A percentile compares a stretch with the other conserved stretches of the same genome.
phyloP scores from a whole-genome alignment of 2,888 invertebrate species.

The Nineta flava region DNA sequence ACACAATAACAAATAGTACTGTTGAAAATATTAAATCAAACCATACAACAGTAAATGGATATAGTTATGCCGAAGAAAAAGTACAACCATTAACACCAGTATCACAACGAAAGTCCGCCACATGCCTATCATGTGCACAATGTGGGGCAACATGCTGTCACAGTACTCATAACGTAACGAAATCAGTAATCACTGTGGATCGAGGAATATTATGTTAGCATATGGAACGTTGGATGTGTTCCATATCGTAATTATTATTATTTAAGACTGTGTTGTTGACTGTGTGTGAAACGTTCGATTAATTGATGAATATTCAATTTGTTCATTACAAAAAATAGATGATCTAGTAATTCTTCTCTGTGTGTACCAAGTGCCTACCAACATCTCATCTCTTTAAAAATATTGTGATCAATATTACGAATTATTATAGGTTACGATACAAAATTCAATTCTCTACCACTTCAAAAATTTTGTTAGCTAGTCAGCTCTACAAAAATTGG shows the following conservation, averaged over 20 bases:
- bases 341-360: neutral
- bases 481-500: neutral
- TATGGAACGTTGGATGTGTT: conserved; percentile 9
- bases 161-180: conserved; percentile 26
- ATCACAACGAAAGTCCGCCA: conserved; percentile 16
- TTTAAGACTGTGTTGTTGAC: conserved; percentile 16
- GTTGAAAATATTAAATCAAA: neutral
- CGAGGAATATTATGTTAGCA: conserved; percentile 33
- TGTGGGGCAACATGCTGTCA: conserved; percentile 29
- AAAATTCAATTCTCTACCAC: no score
- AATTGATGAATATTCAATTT: no score
- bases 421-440: no score
- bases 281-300: neutral
- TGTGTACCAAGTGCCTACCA: neutral
- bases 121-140: conserved; percentile 27
- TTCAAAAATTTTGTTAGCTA: neutral
- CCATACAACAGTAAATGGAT: neutral
- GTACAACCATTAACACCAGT: conserved; percentile 7
- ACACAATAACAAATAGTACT: neutral
- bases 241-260: conserved; percentile 1
- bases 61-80: conserved; percentile 1
- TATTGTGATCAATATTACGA: neutral
- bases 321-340: no score
- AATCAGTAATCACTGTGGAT: conserved; percentile 28
- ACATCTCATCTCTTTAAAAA: neutral